Base-by-base conservation (phyloP, 2,113 vertebrate genomes). In the Prinia subflava region DNA sequence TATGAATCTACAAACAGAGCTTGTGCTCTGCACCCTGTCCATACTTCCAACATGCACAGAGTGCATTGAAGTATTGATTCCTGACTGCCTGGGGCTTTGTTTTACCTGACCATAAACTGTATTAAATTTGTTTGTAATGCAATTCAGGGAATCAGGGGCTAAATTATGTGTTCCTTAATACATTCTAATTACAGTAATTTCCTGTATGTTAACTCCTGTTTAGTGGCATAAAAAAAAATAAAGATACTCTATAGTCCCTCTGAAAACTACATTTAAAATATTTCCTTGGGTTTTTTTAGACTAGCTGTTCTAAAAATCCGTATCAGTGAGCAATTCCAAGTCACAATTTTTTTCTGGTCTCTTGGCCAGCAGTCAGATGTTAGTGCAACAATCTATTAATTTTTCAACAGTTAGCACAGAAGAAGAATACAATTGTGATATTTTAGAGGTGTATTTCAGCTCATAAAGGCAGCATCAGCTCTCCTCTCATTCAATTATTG, bases 211-310 rank as follows among this genome's bases (percentile, higher is more conserved):
- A 41, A 15, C 11, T 80, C 22, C 20, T 49, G 19, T 41, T 76
- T 19, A 76, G 19, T 23, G 37, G 10, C 28, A 80, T 18, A 33
- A 77, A 27, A 10, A 10, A 75, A 78, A 89, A 50, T 6, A 59
- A 14, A 52, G 59, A 24, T 25, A 25, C 0, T 10, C 7, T 9
- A 17, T 2, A 30, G 0, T 2, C 6, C 12, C 23, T 15, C 42
- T 23, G 4, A 42, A 31, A 50, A 8, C 18, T 25, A 49, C 30
- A 35, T 82, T 70, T 35, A 1, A 79, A 69, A 24, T 35, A 27
- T 62, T 77, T 60, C 21, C 13, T 80, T 11, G 1, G 3, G 1
- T 7, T 31, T 52, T 57, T 74, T 50, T 7, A 30, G 10, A 52
- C 39, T 75, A 46, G 11, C 5, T 62, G 41, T 10, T 50, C 10